Conservation (phyloP, 2,797 vertebrate genomes). For the Rhynchonycteris naso region DNA sequence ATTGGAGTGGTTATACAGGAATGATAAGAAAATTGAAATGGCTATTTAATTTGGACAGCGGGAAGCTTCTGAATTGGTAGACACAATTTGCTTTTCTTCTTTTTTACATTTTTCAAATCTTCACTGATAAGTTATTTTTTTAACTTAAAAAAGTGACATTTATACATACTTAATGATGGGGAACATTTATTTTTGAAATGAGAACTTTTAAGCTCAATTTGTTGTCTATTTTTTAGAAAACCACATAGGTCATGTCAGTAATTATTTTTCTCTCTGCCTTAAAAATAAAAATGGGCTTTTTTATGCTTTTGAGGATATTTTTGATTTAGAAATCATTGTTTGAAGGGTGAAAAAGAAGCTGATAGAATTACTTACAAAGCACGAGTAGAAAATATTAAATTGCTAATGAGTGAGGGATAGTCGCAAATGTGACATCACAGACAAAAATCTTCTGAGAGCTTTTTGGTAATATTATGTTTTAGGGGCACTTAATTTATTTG, state of each 20-base stretch:
- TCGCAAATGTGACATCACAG: constrained; percentile 46
- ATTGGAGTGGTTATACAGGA: not conserved
- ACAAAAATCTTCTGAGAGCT: constrained; percentile 1
- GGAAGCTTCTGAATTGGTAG: not conserved
- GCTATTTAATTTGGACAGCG: not conserved
- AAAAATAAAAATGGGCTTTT: constrained; percentile 31
- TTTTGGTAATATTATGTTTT: not conserved
- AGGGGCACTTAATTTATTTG: not conserved
- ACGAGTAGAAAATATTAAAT: constrained; percentile 56
- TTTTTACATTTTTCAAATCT: not conserved
- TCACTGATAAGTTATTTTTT: not conserved
- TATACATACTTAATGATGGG: not conserved
- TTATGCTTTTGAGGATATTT: constrained; percentile 32
- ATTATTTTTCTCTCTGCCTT: constrained; percentile 43
- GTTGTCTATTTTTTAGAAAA: constrained; percentile 10
- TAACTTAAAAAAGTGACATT: not conserved
- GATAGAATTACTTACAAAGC: constrained; percentile 9
- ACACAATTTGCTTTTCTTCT: not conserved
- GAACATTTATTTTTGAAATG: constrained; percentile 36
- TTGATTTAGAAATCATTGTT: constrained; percentile 32
- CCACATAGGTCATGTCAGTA: not conserved
- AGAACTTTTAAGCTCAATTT: constrained; percentile 52
- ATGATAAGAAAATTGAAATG: not conserved
- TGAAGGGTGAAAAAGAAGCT: constrained; percentile 4
- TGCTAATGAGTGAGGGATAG: constrained; percentile 52